A percentile compares a stretch with the other conserved stretches of the same genome.
These are phyloP conservation scores for Armadillidium nasatum DNA, from an alignment of 1,140 invertebrate genomes.

Conservation along the genomic window DNA sequence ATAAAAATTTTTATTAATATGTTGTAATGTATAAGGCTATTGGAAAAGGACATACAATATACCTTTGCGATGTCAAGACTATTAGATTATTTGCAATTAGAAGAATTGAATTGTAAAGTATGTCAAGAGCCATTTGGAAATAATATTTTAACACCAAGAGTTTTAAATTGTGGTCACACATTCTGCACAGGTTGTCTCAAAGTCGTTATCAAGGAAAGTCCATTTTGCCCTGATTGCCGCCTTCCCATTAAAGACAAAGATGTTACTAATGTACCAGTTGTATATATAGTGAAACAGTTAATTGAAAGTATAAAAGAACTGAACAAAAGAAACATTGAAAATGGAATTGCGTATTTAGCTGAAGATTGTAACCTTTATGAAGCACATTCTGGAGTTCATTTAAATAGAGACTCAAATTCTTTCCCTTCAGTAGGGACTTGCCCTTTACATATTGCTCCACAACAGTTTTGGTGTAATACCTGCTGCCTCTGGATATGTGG, in stretches of 20 bases:
- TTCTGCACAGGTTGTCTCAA: neutral
- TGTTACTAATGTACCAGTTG: neutral
- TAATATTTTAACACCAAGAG: neutral
- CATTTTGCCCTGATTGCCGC: neutral
- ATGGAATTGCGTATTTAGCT: neutral
- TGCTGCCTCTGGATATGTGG: neutral
- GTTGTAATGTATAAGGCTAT: no score
- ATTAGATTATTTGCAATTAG: neutral
- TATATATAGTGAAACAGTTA: neutral
- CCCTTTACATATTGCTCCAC: neutral
- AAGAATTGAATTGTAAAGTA: neutral
- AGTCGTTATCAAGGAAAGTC: neutral
- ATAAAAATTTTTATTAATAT: no score
- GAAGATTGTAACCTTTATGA: neutral
- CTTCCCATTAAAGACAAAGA: slow-evolving; percentile 1
- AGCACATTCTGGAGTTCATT: neutral
- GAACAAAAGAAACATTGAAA: neutral
- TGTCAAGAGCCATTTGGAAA: slow-evolving; percentile 6
- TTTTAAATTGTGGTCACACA: slow-evolving; percentile 4
- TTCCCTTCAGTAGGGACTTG: neutral
- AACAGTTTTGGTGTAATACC: neutral
- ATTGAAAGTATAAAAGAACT: neutral
- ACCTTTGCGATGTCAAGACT: no score
- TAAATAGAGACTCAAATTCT: neutral
- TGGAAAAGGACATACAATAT: no score